A percentile compares a stretch with the other conserved stretches of the same genome.
Evolutionary conservation across 2,888 invertebrate species (phyloP).

Genomic region (Euphydryas editha): DNA sequence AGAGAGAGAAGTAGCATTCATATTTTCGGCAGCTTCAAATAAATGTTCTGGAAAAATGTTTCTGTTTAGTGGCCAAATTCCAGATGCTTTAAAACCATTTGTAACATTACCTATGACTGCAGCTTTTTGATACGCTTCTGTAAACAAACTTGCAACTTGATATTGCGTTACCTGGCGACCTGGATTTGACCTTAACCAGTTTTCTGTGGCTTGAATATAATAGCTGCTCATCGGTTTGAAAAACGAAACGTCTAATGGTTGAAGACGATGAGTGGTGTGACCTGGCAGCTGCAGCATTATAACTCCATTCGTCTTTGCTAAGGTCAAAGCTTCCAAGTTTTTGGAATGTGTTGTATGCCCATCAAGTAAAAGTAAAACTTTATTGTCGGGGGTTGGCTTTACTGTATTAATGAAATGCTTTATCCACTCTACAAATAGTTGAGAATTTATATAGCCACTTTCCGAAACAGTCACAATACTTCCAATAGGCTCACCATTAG

Average conservation of each 20-base stretch:
- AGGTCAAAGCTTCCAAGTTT: background rate
- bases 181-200: conserved; percentile 41
- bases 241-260: conserved; percentile 46
- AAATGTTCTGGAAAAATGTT: conserved; percentile 18
- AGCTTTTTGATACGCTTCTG: conserved; percentile 39
- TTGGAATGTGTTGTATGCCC: background rate
- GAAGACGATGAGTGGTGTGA: conserved; percentile 30
- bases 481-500: no score
- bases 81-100: conserved; percentile 23
- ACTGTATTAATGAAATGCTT: background rate
- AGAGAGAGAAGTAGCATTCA: background rate
- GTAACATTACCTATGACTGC: conserved; percentile 31
- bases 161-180: conserved; percentile 39
- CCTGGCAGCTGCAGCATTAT: conserved; percentile 16
- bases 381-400: background rate
- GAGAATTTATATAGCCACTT: background rate
- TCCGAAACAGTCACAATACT: background rate
- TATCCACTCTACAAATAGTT: background rate
- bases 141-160: conserved; percentile 38
- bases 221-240: no score
- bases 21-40: background rate
- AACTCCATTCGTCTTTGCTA: background rate
- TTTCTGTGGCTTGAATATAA: conserved; percentile 39
- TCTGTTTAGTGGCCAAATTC: conserved; percentile 22
- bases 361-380: conserved; percentile 1